phyloP scores from a whole-genome alignment of 2,888 invertebrate genomes.

The Tenthredo notha region DNA sequence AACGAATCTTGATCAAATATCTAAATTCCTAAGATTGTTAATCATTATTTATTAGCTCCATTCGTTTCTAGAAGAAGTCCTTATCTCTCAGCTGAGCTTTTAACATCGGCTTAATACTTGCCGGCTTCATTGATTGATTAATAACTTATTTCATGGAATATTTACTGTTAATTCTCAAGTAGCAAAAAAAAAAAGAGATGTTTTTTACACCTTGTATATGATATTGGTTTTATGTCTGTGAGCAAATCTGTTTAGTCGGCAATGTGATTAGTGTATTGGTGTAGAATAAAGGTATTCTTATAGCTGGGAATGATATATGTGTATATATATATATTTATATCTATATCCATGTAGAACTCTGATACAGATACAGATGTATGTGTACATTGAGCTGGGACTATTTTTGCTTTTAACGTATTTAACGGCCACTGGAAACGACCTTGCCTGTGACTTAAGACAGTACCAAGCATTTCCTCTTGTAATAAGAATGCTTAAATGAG shows the following conservation, averaged over 20 bases:
- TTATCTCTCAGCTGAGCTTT: not conserved
- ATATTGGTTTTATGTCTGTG: constrained; percentile 8
- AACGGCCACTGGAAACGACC: constrained; percentile 70
- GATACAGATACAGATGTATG: constrained; percentile 10
- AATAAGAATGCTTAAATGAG: constrained; percentile 75
- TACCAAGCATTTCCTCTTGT: constrained; percentile 70
- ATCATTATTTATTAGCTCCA: constrained; percentile 10
- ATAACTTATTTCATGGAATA: constrained; percentile 3
- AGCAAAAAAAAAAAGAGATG: not conserved
- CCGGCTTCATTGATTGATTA: constrained; percentile 7
- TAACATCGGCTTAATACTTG: not conserved
- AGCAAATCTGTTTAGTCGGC: constrained; percentile 40
- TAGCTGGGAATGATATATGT: not conserved
- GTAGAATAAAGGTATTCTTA: constrained; percentile 42
- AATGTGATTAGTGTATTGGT: constrained; percentile 45
- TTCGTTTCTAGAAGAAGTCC: not conserved
- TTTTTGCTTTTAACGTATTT: constrained; percentile 51
- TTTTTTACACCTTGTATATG: constrained; percentile 38
- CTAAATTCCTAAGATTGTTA: not conserved
- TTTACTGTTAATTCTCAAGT: not conserved
- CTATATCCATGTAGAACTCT: not conserved
- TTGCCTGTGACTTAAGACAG: constrained; percentile 71
- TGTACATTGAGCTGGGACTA: constrained; percentile 46
- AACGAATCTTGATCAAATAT: not conserved
- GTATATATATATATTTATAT: no score